phyloP scores from a whole-genome alignment of 2,113 vertebrate genomes.

The Columbina picui region DNA sequence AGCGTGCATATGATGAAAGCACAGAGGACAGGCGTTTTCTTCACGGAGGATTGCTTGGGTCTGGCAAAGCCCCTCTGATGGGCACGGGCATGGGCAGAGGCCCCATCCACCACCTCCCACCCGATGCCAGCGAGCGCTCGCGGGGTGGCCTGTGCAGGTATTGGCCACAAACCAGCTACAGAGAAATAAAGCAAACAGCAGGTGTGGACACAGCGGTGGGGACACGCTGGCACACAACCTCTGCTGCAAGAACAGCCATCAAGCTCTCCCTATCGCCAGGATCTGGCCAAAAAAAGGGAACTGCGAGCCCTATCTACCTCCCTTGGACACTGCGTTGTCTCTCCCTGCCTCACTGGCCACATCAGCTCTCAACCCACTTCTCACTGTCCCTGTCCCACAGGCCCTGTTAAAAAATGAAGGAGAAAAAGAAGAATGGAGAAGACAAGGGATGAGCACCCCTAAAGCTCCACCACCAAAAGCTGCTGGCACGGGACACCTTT shows the following conservation, averaged over 20 bases:
- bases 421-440: background rate
- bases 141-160: background rate
- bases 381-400: background rate
- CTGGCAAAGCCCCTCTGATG: background rate
- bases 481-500: fast-evolving
- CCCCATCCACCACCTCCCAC: background rate
- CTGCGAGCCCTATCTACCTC: background rate
- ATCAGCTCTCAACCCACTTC: background rate
- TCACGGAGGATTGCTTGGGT: background rate
- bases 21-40: background rate
- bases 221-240: fast-evolving
- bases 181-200: background rate
- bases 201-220: fast-evolving
- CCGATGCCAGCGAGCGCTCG: background rate
- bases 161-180: background rate
- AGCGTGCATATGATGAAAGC: background rate
- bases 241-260: background rate
- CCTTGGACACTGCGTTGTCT: fast-evolving
- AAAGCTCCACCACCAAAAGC: background rate
- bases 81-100: background rate
- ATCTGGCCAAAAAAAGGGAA: background rate
- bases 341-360: background rate
- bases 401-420: background rate
- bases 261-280: background rate
- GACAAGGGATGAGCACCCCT: background rate